These are phyloP conservation scores for Synergus gifuensis DNA, from an alignment of 2,888 invertebrate genomes.

Conservation along the genomic window DNA sequence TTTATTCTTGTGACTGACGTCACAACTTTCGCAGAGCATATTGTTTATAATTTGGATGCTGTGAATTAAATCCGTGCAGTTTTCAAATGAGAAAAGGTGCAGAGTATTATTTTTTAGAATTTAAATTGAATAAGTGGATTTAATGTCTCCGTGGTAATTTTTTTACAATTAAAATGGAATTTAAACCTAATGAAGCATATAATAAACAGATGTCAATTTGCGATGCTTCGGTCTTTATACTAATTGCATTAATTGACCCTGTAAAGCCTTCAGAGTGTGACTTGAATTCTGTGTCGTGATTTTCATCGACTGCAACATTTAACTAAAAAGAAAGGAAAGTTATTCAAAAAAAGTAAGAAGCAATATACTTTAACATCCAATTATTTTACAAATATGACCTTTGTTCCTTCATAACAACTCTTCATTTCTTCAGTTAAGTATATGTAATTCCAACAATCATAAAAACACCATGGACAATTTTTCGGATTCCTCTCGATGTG, in stretches of 20 bases:
- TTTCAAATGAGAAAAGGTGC: neutral
- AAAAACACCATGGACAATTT: constrained; percentile 61
- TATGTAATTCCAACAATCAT: neutral
- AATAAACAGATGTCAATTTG: constrained; percentile 21
- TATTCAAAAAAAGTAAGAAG: neutral
- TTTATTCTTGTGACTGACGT: constrained; percentile 27
- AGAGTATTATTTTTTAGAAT: neutral
- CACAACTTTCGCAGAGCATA: constrained; percentile 27
- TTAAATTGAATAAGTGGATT: neutral
- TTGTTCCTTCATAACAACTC: neutral
- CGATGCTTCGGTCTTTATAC: neutral
- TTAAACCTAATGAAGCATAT: neutral
- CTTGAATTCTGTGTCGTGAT: neutral
- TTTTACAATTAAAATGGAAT: neutral
- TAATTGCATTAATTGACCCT: neutral
- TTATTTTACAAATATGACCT: neutral
- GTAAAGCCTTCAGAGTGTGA: constrained; percentile 1
- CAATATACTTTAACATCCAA: neutral
- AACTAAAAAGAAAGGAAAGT: neutral
- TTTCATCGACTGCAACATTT: neutral
- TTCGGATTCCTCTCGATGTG: constrained; percentile 66
- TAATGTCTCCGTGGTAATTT: neutral
- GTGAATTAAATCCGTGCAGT: neutral
- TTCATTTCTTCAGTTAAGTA: neutral
- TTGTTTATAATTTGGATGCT: constrained; percentile 35